A percentile compares a stretch with the other conserved stretches of the same genome.
Evolutionary conservation across 2,888 invertebrate genomes (phyloP).

Genomic region (Smittia aterrima): DNA sequence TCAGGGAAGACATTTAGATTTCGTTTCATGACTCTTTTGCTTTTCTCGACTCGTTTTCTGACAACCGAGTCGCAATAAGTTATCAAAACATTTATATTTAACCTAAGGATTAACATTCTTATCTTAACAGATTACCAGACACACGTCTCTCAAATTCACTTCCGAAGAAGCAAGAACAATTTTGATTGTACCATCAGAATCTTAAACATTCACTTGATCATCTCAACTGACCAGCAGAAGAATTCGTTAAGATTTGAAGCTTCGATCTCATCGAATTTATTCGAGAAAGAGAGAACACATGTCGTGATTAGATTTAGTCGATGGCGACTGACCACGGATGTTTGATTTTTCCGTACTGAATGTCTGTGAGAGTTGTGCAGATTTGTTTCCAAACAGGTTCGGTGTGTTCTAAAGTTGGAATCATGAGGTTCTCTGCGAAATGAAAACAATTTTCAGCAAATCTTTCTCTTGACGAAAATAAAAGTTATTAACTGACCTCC

Average conservation of each 20-base stretch:
- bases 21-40: not conserved
- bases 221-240: slow-evolving; percentile 5
- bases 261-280: slow-evolving; percentile 52
- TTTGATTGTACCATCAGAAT: not conserved
- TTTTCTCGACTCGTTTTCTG: not conserved
- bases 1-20: not conserved
- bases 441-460: no score
- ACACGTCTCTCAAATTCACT: not conserved
- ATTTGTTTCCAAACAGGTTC: slow-evolving; percentile 73
- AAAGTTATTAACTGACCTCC: no score
- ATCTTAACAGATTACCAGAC: not conserved
- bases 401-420: slow-evolving; percentile 74
- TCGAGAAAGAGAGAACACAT: not conserved
- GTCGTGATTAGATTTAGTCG: slow-evolving; percentile 51
- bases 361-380: slow-evolving; percentile 74
- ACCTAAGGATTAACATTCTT: not conserved
- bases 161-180: not conserved
- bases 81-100: not conserved
- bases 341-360: slow-evolving; percentile 79
- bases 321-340: slow-evolving; percentile 77
- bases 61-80: not conserved
- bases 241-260: not conserved
- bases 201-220: not conserved
- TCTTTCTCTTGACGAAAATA: no score
- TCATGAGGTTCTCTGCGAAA: slow-evolving; percentile 60